phyloP scores from a whole-genome alignment of 2,888 invertebrate genomes.

The Tridacna crocea region DNA sequence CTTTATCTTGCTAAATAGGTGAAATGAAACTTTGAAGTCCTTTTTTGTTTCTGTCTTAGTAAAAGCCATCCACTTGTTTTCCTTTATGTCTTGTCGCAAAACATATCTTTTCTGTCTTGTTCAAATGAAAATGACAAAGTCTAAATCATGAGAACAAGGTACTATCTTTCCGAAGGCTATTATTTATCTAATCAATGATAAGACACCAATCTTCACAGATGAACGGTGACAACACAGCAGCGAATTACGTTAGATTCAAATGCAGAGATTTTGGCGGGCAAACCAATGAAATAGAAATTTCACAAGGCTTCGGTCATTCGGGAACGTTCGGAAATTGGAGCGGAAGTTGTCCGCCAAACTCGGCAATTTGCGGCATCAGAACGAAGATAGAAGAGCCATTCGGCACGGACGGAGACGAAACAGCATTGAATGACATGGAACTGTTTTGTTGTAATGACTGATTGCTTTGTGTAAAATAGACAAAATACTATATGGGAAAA shows the following conservation, averaged over 20 bases:
- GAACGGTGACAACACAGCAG: constrained; percentile 8
- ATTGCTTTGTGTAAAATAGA: background rate
- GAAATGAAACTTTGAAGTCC: too few species aligned
- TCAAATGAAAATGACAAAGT: too few species aligned
- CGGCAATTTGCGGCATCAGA: constrained; percentile 1
- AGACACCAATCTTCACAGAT: too few species aligned
- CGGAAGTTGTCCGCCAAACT: background rate
- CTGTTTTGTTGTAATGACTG: constrained; percentile 12
- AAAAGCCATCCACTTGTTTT: too few species aligned
- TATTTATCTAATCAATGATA: too few species aligned
- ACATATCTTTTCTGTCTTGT: too few species aligned
- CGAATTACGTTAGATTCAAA: background rate
- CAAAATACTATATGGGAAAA: background rate
- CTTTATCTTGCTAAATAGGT: too few species aligned
- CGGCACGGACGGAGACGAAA: background rate
- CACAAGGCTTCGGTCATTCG: background rate
- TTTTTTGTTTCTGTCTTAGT: too few species aligned
- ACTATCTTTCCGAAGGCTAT: too few species aligned
- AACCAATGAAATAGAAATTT: background rate
- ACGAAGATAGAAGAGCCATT: background rate
- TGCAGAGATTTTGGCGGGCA: background rate
- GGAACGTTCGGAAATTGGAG: constrained; percentile 6
- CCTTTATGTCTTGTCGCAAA: too few species aligned
- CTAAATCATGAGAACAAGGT: too few species aligned
- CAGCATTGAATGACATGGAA: background rate